Evolutionary conservation across 2,797 vertebrate species (phyloP), one percentile per base, ranked within the genome.

Genomic region (Clarias fuscus): DNA sequence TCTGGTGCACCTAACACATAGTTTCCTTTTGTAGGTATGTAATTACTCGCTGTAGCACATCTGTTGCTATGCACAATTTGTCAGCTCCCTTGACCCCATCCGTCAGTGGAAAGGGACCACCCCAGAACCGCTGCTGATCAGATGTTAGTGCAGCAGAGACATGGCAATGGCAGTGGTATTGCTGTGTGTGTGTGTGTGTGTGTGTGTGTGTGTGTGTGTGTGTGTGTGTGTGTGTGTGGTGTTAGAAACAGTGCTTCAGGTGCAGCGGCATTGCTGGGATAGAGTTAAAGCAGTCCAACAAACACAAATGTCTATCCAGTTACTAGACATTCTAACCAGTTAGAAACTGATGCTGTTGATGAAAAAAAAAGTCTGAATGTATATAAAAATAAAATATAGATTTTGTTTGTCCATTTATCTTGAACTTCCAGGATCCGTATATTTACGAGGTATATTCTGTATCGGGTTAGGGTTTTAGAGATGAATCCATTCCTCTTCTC

Each of bases 401-500:
- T 70, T 71, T n/a, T 53, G 0, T 82, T 65, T 62, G n/a, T 20
- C n/a, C 13, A 18, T 76, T 56, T 76, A 18, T 56, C n/a, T 30
- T 76, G 5, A 43, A 80, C 5, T 43, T 14, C 24, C 13, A n/a
- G 11, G 17, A 48, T 40, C 20, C 30, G n/a, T 61, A 37, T 43
- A 40, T 62, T 62, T 64, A 43, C 13, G 7, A 17, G 1, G 18
- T 11, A n/a, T 53, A 13, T 53, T 53, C 48, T 24, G 4, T 0
- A 80, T 15, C 7, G 5, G 30, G 30, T 77, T 61, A 10, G 37
- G 22, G 24, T 48, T 65, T 58, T 67, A 30, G 15, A 58, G 13
- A 37, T 58, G 73, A 82, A 86, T 85, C 61, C 84, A 84, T 20
- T 37, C 40, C 76, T 83, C 61, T 58, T 84, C n/a, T 70, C 75